Base-by-base conservation (phyloP, 2,888 invertebrate genomes). In the Caenorhabditis angaria region DNA sequence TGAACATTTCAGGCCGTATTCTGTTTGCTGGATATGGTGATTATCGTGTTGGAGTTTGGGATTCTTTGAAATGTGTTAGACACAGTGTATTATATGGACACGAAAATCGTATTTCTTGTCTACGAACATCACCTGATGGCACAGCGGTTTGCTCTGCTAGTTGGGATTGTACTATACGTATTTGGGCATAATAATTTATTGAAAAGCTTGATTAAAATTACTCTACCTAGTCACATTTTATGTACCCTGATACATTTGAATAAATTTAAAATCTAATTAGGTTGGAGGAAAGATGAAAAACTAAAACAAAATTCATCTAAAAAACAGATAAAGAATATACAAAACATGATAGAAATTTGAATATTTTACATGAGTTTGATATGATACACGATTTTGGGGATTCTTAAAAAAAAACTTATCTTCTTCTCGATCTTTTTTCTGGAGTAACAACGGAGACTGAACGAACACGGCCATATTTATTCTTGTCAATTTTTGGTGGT, bases 21-120 rank as follows among this genome's bases (percentile, higher is more conserved):
- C 90, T 99, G 83, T 97, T 99, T 90, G 96, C 97, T 83, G 99
- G 97, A 68, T 97, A 99, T 90, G 94, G 95, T 88, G 99, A 99
- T 90, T 96, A 97, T 89, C 97, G 96, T 41, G 94, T 97, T 62
- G 95, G 96, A 89, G 93, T 96, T 41, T 99, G 99, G 99, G 99
- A 99, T 90, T 94, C 95, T 47, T 90, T 99, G 77, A 97, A 97
- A 88, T 94, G 77, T 47, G 70, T 80, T 27, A 77, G 87, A 20
- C 83, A 85, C 88, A 75, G 79, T 6, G 83, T 85, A 8, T 72
- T 87, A 20, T 87, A 87, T 66, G 86, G 86, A 28, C 86, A 86
- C 66, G 86, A 86, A 71, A 86, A 86, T 55, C 70, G 80, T 12
- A 87, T 87, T 58, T 83, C 83, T 67, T 90, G 90, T 83, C 78